Conservation (phyloP, 2,888 invertebrate genomes). For the Hirtodrosophila histrioides region DNA sequence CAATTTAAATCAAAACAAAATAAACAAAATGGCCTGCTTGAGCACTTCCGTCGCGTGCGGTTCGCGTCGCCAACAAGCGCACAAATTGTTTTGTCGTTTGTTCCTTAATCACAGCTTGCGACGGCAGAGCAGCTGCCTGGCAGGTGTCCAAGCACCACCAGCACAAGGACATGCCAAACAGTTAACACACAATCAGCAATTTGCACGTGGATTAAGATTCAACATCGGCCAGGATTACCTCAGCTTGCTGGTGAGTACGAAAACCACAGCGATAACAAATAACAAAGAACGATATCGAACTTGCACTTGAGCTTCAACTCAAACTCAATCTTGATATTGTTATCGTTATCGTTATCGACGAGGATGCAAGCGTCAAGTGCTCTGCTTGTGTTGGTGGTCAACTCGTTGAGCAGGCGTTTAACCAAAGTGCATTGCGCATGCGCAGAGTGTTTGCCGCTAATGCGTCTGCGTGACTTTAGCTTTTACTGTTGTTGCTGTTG, state of each 20-base stretch:
- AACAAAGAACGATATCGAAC: not conserved
- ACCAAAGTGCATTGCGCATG: constrained; percentile 69
- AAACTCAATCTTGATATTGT: too few relatives aligned
- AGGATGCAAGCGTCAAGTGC: too few relatives aligned
- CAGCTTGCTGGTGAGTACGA: constrained; percentile 73
- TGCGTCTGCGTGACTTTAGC: constrained; percentile 66
- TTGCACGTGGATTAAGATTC: constrained; percentile 69
- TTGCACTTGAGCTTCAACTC: not conserved
- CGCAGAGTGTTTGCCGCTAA: constrained; percentile 57
- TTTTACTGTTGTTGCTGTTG: constrained; percentile 38
- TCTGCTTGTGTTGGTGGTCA: constrained; percentile 14
- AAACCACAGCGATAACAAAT: constrained; percentile 10
- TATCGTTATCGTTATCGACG: constrained; percentile 14
- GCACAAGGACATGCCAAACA: constrained; percentile 20
- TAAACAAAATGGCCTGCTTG: constrained; percentile 80
- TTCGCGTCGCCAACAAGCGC: constrained; percentile 78
- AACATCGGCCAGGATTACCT: constrained; percentile 67
- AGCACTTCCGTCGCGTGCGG: constrained; percentile 81
- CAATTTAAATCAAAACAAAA: constrained; percentile 22
- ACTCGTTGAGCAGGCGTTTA: constrained; percentile 37
- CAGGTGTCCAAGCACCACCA: constrained; percentile 13
- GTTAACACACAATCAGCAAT: constrained; percentile 27
- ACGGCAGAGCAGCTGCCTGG: constrained; percentile 42
- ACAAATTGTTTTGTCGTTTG: constrained; percentile 78
- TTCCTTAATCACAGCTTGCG: constrained; percentile 66